Evolutionary conservation across 2,888 invertebrate species (phyloP).

Genomic region (Ophion slaviceki): DNA sequence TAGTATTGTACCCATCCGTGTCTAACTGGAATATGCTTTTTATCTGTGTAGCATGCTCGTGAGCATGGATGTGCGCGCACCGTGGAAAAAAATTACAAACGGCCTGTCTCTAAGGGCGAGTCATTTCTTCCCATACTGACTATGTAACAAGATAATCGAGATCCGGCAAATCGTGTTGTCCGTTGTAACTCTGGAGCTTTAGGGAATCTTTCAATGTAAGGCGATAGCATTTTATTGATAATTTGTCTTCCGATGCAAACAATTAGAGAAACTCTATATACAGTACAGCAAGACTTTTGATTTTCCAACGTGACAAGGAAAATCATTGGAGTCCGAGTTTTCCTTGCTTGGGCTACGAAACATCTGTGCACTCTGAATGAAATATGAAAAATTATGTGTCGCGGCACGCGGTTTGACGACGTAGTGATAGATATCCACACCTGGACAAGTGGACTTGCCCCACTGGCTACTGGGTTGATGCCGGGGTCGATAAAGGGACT

Average conservation of each 20-base stretch:
- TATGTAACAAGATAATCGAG: slow-evolving; percentile 11
- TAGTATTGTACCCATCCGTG: too few species aligned
- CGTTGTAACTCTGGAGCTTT: slow-evolving; percentile 9
- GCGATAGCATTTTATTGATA: slow-evolving; percentile 7
- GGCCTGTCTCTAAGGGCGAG: neutral
- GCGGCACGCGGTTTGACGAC: slow-evolving; percentile 48
- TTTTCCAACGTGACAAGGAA: slow-evolving; percentile 27
- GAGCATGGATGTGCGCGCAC: too few species aligned
- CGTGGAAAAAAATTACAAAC: neutral
- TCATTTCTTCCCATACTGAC: slow-evolving; percentile 5
- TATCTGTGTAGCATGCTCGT: too few species aligned
- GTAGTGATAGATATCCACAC: slow-evolving; percentile 17
- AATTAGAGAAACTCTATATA: slow-evolving; percentile 47
- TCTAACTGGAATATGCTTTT: too few species aligned
- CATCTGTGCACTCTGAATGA: slow-evolving; percentile 4
- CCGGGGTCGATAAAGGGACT: slow-evolving; percentile 68
- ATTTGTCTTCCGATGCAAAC: slow-evolving; percentile 21
- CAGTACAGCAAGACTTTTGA: slow-evolving; percentile 45
- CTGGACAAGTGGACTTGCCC: slow-evolving; percentile 34
- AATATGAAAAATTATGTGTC: slow-evolving; percentile 27
- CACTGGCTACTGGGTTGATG: slow-evolving; percentile 74
- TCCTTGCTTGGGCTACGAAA: slow-evolving; percentile 4
- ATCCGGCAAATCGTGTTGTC: neutral
- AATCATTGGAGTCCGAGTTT: neutral
- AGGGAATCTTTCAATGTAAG: slow-evolving; percentile 9